phyloP scores from a whole-genome alignment of 30 jellyfish, hydroid and myxozoan species.

The Rhopilema esculentum region DNA sequence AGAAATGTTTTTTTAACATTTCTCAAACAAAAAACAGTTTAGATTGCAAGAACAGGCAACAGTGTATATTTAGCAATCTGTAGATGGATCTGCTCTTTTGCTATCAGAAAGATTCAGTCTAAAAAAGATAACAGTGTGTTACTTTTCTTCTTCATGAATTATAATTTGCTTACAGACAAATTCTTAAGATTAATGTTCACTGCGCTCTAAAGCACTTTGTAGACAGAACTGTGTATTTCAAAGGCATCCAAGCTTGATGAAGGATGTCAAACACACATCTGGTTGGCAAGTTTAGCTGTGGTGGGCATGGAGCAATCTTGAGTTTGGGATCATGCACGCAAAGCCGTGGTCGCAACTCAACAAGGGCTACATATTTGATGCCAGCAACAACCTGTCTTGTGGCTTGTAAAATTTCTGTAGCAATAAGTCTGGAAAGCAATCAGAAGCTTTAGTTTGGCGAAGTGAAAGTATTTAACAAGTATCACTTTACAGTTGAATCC shows the following conservation, averaged over 20 bases:
- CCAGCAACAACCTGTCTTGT: conserved; percentile 43
- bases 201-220: background rate
- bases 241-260: conserved; percentile 24
- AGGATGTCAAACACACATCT: conserved; percentile 30
- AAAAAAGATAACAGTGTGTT: too few species aligned
- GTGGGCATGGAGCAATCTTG: conserved; percentile 42
- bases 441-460: background rate
- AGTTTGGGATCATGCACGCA: conserved; percentile 37
- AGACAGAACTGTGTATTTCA: conserved; percentile 20
- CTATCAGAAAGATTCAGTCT: too few species aligned
- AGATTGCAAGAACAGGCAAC: too few species aligned
- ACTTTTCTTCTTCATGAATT: too few species aligned
- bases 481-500: too few species aligned
- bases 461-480: background rate
- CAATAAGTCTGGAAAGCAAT: conserved; percentile 10
- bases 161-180: background rate
- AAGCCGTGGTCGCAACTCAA: conserved; percentile 21
- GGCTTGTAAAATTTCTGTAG: conserved; percentile 2
- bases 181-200: background rate
- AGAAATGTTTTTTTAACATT: too few species aligned
- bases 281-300: conserved; percentile 24
- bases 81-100: too few species aligned
- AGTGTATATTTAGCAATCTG: too few species aligned
- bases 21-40: too few species aligned
- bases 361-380: conserved; percentile 19